Conservation (phyloP, 2,888 invertebrate species). For the Nezara viridula region DNA sequence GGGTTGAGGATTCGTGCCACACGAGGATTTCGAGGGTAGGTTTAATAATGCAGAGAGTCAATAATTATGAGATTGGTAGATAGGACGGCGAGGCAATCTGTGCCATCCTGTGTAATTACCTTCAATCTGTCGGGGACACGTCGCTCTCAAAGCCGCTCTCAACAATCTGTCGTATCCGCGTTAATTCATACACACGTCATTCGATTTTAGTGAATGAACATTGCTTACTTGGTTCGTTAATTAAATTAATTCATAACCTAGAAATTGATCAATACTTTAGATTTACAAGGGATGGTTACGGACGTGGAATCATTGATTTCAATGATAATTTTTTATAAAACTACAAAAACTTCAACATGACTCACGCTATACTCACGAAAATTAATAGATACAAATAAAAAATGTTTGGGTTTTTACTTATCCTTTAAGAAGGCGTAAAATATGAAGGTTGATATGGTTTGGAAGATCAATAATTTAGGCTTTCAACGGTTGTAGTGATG, state of each 20-base stretch:
- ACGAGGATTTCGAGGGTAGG: slow-evolving; percentile 11
- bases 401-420: too few relatives aligned
- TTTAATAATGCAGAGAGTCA: slow-evolving; percentile 24
- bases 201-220: neutral
- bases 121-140: neutral
- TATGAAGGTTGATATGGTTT: too few relatives aligned
- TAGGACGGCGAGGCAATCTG: neutral
- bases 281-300: too few relatives aligned
- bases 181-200: neutral
- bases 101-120: slow-evolving; percentile 24
- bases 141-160: neutral
- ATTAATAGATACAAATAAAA: too few relatives aligned
- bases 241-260: neutral
- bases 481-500: too few relatives aligned
- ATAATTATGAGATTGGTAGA: slow-evolving; percentile 38
- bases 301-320: too few relatives aligned
- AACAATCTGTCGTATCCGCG: neutral
- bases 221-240: neutral
- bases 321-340: too few relatives aligned
- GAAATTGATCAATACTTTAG: too few relatives aligned
- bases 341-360: too few relatives aligned
- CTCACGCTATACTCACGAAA: too few relatives aligned
- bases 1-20: neutral
- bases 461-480: too few relatives aligned
- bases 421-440: too few relatives aligned